A percentile compares a stretch with the other conserved stretches of the same genome.
These are phyloP conservation scores for Hemithea aestivaria DNA, from an alignment of 2,888 invertebrate species.

Conservation along the genomic window DNA sequence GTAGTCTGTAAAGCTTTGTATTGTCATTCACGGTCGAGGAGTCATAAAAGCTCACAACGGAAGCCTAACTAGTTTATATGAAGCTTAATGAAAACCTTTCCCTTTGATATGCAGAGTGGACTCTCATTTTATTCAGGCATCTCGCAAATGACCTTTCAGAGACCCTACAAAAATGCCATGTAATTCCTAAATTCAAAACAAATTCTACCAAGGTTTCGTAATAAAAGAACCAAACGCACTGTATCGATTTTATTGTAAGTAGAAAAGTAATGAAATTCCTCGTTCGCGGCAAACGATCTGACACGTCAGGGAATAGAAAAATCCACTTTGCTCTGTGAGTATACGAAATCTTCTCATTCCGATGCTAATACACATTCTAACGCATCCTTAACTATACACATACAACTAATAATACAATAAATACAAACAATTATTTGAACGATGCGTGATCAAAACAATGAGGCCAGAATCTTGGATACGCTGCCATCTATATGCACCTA, in stretches of 20 bases:
- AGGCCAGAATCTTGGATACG: too few relatives aligned
- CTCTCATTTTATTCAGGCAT: constrained; percentile 33
- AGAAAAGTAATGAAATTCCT: constrained; percentile 28
- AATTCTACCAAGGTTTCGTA: constrained; percentile 15
- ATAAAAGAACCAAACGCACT: constrained; percentile 30
- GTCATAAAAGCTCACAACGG: constrained; percentile 9
- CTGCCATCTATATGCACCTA: too few relatives aligned
- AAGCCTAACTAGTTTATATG: constrained; percentile 17
- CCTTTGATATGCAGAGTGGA: constrained; percentile 41
- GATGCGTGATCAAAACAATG: too few relatives aligned
- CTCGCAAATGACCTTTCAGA: constrained; percentile 24
- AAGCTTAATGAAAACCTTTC: constrained; percentile 31
- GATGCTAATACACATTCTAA: too few relatives aligned
- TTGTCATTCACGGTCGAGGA: constrained; percentile 3
- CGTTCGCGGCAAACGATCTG: constrained; percentile 8
- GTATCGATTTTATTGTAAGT: constrained; percentile 37
- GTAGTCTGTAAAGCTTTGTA: constrained; percentile 6
- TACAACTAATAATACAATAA: too few relatives aligned
- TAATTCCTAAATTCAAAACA: constrained; percentile 26
- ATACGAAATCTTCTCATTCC: neutral
- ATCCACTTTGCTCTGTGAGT: constrained; percentile 4
- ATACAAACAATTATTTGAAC: too few relatives aligned
- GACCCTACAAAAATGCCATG: constrained; percentile 22
- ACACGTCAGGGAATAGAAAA: constrained; percentile 4
- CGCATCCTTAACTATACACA: too few relatives aligned